phyloP scores from a whole-genome alignment of 2,113 vertebrate genomes.

The Porphyrio hochstetteri region DNA sequence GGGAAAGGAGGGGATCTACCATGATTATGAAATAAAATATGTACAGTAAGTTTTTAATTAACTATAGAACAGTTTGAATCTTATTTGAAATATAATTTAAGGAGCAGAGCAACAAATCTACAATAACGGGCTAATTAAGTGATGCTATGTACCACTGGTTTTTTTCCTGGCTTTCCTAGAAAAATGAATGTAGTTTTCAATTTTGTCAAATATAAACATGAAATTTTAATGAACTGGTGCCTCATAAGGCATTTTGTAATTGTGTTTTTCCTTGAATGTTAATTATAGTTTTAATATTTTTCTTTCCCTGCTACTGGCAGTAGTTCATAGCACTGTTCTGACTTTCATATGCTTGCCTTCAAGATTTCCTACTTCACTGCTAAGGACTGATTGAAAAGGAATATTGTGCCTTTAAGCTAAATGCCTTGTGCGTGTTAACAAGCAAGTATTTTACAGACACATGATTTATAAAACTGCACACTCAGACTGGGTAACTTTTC shows the following conservation, averaged over 20 bases:
- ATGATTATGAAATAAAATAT: not conserved
- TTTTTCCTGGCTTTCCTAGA: not conserved
- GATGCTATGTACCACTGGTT: not conserved
- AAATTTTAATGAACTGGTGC: not conserved
- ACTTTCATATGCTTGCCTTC: not conserved
- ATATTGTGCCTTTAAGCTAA: not conserved
- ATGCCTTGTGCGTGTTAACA: not conserved
- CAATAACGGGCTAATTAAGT: not conserved
- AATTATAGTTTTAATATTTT: not conserved
- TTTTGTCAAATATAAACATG: not conserved
- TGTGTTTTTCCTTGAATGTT: not conserved
- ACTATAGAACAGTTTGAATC: not conserved
- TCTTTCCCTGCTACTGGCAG: not conserved
- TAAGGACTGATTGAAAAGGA: not conserved
- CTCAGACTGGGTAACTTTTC: not conserved
- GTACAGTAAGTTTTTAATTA: not conserved
- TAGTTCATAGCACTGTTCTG: not conserved
- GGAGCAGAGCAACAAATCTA: not conserved
- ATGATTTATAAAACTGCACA: not conserved
- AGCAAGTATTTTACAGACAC: not conserved
- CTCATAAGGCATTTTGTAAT: not conserved
- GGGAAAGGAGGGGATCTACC: not conserved
- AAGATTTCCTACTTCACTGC: not conserved
- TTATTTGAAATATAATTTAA: constrained; percentile 6
- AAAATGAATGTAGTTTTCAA: not conserved